These are phyloP conservation scores for Apteryx owenii DNA, from an alignment of 2,113 vertebrate species.

Conservation along the genomic window DNA sequence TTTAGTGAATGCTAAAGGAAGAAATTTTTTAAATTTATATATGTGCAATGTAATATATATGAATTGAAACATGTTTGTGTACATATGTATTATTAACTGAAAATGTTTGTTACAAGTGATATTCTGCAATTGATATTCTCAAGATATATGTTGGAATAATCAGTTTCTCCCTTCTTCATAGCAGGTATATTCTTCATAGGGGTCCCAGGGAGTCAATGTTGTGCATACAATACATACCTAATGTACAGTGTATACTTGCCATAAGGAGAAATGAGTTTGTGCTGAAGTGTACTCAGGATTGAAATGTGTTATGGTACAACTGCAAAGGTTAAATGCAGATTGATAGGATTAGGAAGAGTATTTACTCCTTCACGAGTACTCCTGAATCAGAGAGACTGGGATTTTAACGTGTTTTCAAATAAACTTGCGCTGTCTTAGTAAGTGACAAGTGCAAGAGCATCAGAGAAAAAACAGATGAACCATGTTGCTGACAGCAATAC, in stretches of 20 bases:
- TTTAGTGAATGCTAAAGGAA: no score
- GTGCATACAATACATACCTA: accelerated
- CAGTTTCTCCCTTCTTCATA: not conserved
- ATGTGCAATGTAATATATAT: no score
- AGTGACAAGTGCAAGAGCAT: not conserved
- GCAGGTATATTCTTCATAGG: not conserved
- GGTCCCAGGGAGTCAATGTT: not conserved
- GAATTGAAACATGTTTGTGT: not conserved
- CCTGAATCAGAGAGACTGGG: not conserved
- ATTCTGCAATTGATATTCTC: not conserved
- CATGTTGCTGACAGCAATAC: not conserved
- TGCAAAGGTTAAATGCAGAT: conserved; percentile 5
- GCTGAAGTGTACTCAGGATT: not conserved
- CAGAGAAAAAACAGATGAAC: not conserved
- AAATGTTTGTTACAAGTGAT: not conserved
- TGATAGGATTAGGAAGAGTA: not conserved
- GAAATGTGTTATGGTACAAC: not conserved
- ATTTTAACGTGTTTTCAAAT: not conserved
- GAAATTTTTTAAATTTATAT: no score
- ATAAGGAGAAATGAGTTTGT: not conserved
- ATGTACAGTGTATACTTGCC: not conserved
- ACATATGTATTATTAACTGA: not conserved
- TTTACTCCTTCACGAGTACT: not conserved
- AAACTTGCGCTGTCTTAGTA: not conserved
- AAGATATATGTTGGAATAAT: not conserved